phyloP scores from a whole-genome alignment of 2,888 invertebrate species.

The Homarus gammarus region DNA sequence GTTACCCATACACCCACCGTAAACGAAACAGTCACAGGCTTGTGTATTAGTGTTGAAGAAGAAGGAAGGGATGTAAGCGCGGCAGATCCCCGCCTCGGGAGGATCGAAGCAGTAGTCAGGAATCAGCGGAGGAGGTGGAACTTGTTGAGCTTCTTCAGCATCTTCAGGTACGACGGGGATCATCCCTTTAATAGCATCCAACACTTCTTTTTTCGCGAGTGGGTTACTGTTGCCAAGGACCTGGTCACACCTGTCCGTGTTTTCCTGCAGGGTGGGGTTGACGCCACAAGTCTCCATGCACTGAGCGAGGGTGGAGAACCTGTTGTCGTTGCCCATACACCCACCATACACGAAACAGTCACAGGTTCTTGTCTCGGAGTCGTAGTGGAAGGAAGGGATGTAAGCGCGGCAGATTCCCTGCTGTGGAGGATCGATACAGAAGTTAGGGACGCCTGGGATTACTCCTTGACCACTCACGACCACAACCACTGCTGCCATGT shows the following conservation, averaged over 20 bases:
- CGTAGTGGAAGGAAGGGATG: constrained; percentile 77
- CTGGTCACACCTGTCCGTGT: neutral
- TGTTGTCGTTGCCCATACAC: constrained; percentile 78
- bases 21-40: constrained; percentile 78
- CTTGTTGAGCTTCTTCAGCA: too few species aligned
- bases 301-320: constrained; percentile 76
- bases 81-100: too few species aligned
- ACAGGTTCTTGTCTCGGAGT: constrained; percentile 77
- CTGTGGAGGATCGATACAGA: constrained; percentile 76
- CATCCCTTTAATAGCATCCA: neutral
- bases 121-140: too few species aligned
- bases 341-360: constrained; percentile 78
- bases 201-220: neutral
- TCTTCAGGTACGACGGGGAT: too few species aligned
- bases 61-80: constrained; percentile 76
- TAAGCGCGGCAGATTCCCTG: constrained; percentile 76
- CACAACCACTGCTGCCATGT: neutral
- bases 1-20: constrained; percentile 78
- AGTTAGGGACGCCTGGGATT: neutral
- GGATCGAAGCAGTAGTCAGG: too few species aligned
- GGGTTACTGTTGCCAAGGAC: neutral
- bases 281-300: constrained; percentile 76
- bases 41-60: too few species aligned
- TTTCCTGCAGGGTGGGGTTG: neutral
- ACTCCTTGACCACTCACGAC: neutral